Evolutionary conservation across 2,113 vertebrate genomes (phyloP).

Genomic region (Hemicordylus capensis): DNA sequence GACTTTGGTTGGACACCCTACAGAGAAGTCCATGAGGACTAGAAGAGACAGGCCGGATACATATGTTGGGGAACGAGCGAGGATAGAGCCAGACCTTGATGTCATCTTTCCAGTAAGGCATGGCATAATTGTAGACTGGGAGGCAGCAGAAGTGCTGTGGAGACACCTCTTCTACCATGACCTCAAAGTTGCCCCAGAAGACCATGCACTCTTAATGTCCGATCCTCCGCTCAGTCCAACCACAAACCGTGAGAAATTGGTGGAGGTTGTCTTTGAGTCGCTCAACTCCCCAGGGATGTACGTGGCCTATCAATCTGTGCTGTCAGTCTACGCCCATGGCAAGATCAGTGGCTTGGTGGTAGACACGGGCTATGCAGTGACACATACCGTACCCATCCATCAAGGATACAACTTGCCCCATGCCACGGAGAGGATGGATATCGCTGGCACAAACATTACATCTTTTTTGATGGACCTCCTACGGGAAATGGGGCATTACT

Average conservation of each 20-base stretch:
- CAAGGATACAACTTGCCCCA: slow-evolving; percentile 62
- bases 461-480: slow-evolving; percentile 54
- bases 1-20: slow-evolving; percentile 40
- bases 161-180: slow-evolving; percentile 58
- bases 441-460: slow-evolving; percentile 59
- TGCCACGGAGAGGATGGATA: slow-evolving; percentile 50
- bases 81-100: neutral
- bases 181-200: slow-evolving; percentile 36
- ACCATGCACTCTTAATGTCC: no score
- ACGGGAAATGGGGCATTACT: neutral
- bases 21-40: rapidly evolving
- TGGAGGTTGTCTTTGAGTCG: slow-evolving; percentile 62
- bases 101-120: neutral
- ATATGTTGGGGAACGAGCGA: slow-evolving; percentile 21
- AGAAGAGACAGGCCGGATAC: neutral
- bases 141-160: slow-evolving; percentile 48
- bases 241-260: slow-evolving; percentile 66
- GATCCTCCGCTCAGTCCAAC: slow-evolving; percentile 63
- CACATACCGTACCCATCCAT: slow-evolving; percentile 47
- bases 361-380: slow-evolving; percentile 53
- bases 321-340: slow-evolving; percentile 62
- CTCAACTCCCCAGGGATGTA: slow-evolving; percentile 41
- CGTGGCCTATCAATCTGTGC: slow-evolving; percentile 51
- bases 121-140: slow-evolving; percentile 48
- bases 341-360: slow-evolving; percentile 61